Evolutionary conservation across 2,113 vertebrate species (phyloP).

Genomic region (Bubo blakistoni): DNA sequence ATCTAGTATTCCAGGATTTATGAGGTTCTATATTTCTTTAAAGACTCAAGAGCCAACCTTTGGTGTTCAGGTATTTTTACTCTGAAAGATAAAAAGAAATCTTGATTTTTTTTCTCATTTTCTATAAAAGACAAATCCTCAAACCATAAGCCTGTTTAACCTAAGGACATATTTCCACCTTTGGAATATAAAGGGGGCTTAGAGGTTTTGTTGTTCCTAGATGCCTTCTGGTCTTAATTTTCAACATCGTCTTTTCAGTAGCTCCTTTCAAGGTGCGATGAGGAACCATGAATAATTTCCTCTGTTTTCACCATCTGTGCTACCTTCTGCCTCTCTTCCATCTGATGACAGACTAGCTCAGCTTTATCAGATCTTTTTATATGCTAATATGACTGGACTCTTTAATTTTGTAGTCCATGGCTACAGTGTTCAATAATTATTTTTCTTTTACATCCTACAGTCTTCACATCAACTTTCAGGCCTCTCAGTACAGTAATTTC

Average conservation of each 20-base stretch:
- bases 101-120: background rate
- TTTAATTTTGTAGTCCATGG: slow-evolving; percentile 25
- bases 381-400: slow-evolving; percentile 15
- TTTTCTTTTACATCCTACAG: background rate
- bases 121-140: background rate
- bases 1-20: background rate
- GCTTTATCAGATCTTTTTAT: slow-evolving; percentile 52
- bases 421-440: background rate
- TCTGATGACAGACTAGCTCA: slow-evolving; percentile 39
- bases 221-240: slow-evolving; percentile 61
- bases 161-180: slow-evolving; percentile 26
- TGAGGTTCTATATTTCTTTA: background rate
- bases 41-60: background rate
- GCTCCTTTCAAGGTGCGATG: slow-evolving; percentile 46
- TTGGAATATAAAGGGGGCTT: slow-evolving; percentile 26
- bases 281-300: slow-evolving; percentile 62
- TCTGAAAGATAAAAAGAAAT: background rate
- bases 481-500: background rate
- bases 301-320: slow-evolving; percentile 60
- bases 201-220: slow-evolving; percentile 28
- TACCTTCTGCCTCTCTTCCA: slow-evolving; percentile 52
- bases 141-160: slow-evolving; percentile 40
- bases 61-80: background rate
- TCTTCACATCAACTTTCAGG: background rate
- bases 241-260: slow-evolving; percentile 38